Base-by-base conservation (phyloP, 2,113 vertebrate species). In the Vireo altiloquus region DNA sequence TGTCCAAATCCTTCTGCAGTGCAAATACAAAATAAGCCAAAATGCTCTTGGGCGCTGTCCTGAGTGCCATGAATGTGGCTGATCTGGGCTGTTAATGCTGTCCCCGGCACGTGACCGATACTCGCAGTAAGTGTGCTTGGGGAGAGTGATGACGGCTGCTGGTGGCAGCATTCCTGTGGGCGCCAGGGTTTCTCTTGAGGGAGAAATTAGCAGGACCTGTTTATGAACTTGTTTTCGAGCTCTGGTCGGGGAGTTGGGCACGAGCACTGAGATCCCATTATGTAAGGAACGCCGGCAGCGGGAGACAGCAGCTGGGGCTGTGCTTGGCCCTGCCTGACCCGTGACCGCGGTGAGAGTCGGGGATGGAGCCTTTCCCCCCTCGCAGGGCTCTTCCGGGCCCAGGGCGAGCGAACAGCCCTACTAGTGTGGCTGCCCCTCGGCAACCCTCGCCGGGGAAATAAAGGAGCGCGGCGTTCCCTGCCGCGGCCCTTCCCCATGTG, bases 251-350 rank as follows among this genome's bases (percentile, higher is more conserved):
- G 57, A 89, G 81, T 1, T 4, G 7, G 89, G 95, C 95, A 95
- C 71, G 69, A 96, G 92, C 94, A 95, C 92, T 96, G 96, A 96
- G 96, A 60, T 93, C 75, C 93, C 95, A 95, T 97, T 97, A 96
- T 96, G 90, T 94, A 88, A 87, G 61, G 69, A 47, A 9, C 2
- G 35, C 87, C 60, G 10, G 88, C 83, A 94, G 86, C 66, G 13
- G 88, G 93, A 71, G 77, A 28, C 7, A 7, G 92, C 95, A 96
- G 96, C 96, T 96, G 87, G 96, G 72, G 69, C 87, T 18, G 81
- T 49, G 88, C 87, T 64, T 23, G 44, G 89, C 95, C 91, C 89
- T 72, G 92, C 94, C 75, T 78, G 86, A 92, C 93, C 95, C 94
- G 18, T 89, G 95, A 96, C 83, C 46, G 22, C 8, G 42, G 95